These are phyloP conservation scores for Megalops cyprinoides DNA, from an alignment of 2,797 vertebrate species.

Conservation along the genomic window DNA sequence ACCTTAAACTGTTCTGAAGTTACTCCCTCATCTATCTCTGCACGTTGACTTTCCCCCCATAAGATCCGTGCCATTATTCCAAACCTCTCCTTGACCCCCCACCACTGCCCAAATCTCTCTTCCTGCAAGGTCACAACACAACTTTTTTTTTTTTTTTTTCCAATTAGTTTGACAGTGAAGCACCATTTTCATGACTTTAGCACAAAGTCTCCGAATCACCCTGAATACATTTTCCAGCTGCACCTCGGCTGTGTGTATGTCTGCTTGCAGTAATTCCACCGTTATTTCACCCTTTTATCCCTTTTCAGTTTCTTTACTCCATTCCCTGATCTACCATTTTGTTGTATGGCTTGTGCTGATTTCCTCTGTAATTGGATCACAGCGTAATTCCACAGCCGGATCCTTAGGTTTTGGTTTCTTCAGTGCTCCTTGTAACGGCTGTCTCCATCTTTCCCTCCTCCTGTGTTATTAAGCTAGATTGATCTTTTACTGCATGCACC, in stretches of 20 bases:
- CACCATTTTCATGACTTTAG: not conserved
- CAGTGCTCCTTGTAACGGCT: not conserved
- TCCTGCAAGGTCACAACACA: not conserved
- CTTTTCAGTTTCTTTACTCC: not conserved
- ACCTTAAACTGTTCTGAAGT: not conserved
- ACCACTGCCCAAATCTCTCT: not conserved
- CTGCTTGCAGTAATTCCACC: not conserved
- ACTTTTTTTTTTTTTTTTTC: no score
- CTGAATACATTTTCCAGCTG: not conserved
- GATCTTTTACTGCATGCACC: not conserved
- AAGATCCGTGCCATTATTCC: not conserved
- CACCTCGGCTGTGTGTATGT: constrained; percentile 4
- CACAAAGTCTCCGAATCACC: not conserved
- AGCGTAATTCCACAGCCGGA: not conserved
- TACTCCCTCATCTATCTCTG: not conserved
- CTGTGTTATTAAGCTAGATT: not conserved
- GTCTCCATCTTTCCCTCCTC: not conserved
- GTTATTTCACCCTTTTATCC: not conserved
- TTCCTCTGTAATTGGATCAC: not conserved
- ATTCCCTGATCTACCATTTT: not conserved
- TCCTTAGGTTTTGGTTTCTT: not conserved
- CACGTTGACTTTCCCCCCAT: not conserved
- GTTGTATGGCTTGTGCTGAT: not conserved
- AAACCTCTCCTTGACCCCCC: not conserved
- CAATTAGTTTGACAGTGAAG: not conserved